Evolutionary conservation across 2,888 invertebrate genomes (phyloP).

Genomic region (Nasonovia ribisnigri): DNA sequence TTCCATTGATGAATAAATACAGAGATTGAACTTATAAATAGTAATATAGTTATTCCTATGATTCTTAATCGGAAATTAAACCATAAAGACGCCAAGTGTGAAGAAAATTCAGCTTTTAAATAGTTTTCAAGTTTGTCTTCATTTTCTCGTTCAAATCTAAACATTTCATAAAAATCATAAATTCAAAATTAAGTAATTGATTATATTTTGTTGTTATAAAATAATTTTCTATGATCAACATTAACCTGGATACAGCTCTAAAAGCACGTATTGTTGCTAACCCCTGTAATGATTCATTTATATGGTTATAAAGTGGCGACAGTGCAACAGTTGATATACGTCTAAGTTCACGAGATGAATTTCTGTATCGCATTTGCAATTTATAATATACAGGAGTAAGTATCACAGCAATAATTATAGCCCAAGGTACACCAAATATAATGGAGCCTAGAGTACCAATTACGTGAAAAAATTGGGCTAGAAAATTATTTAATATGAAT

Average conservation of each 20-base stretch:
- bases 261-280: constrained; percentile 85
- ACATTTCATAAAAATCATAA: background rate
- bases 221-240: background rate
- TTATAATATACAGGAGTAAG: constrained; percentile 87
- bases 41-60: constrained; percentile 79
- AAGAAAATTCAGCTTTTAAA: constrained; percentile 86
- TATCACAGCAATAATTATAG: constrained; percentile 84
- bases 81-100: constrained; percentile 88
- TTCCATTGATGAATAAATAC: constrained; percentile 82
- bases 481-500: constrained; percentile 91
- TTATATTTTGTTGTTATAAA: background rate
- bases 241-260: constrained; percentile 73
- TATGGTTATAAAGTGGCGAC: constrained; percentile 93
- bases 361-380: constrained; percentile 86
- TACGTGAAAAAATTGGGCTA: constrained; percentile 89
- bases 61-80: constrained; percentile 87
- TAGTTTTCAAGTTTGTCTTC: constrained; percentile 81
- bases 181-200: background rate
- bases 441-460: constrained; percentile 87
- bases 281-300: constrained; percentile 90
- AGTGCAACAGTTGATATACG: constrained; percentile 87
- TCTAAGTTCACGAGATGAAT: constrained; percentile 90
- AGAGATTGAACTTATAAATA: constrained; percentile 80
- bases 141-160: constrained; percentile 79
- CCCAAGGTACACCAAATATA: constrained; percentile 93